Evolutionary conservation across 1,140 invertebrate species (phyloP), one percentile per base, ranked within the genome.

Genomic region (Drosophila auraria): DNA sequence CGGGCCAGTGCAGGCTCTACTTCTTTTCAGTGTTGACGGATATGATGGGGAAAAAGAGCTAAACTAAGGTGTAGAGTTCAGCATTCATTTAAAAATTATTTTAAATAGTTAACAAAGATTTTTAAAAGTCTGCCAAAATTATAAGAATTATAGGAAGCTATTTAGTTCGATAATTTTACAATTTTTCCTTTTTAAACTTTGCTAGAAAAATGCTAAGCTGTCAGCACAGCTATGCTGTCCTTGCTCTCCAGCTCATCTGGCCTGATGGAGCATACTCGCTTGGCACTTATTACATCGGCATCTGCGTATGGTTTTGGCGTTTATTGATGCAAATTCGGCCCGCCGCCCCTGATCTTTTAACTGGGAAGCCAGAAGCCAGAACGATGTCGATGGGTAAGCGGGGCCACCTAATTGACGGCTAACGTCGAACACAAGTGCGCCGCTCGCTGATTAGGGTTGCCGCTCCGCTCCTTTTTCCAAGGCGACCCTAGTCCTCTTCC

Each of bases 271-370:
- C 86, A 89, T 79, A 81, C 86, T 90, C 82, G 69, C 56, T 79
- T 90, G 82, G 82, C 86, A 90, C 87, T 86, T 90, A 91, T 90
- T 86, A 90, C 79, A 82, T 82, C 86, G 87, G 82, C 80, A 82
- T 87, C 83, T 83, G 79, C 87, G 87, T 77, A 91, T 84, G 86
- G 86, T 90, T 89, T 90, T 89, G 84, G 82, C 84, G 87, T 89
- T 89, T 89, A 89, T 89, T 89, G 84, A 89, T 89, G 84, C 86
- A 89, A 84, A 89, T 89, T 84, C 77, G 69, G 47, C 47, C 58
- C 79, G 61, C 38, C 64, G 42, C 72, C 51, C 64, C 76, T 70
- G 76, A 79, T 78, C 50, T 59, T 53, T 25, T 64, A 33, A 42
- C 53, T 49, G 49, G 38, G 38, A 27, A 49, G 36, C 15, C 33